Conservation (phyloP, 2,113 vertebrate species). For the Podarcis cretensis region DNA sequence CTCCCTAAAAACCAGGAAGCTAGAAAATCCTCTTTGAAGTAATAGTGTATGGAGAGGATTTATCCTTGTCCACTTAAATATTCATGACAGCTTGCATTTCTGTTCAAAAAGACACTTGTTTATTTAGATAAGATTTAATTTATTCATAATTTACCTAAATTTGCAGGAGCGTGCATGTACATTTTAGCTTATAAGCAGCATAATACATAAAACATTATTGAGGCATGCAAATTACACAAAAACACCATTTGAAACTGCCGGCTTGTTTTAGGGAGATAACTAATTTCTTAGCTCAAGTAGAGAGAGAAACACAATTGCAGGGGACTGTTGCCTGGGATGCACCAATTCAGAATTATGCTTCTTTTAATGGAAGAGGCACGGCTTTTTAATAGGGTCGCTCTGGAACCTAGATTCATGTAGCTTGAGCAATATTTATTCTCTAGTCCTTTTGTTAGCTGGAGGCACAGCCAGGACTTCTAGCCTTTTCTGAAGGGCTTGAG, state of each 20-base stretch:
- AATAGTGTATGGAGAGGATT: constrained; percentile 69
- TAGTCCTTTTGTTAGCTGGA: not conserved
- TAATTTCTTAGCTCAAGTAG: constrained; percentile 62
- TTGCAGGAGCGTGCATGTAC: constrained; percentile 80
- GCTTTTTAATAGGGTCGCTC: constrained; percentile 11
- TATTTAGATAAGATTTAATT: constrained; percentile 89
- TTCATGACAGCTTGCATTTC: constrained; percentile 81
- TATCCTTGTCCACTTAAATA: constrained; percentile 81
- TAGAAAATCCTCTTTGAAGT: constrained; percentile 71
- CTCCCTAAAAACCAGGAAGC: constrained; percentile 63
- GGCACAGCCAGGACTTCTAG: not conserved
- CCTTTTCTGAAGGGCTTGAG: rapidly evolving
- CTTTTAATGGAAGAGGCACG: constrained; percentile 36
- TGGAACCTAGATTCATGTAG: constrained; percentile 21
- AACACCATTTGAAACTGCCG: constrained; percentile 58
- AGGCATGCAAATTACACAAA: constrained; percentile 77
- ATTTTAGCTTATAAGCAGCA: constrained; percentile 77
- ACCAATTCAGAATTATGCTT: constrained; percentile 49
- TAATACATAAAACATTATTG: constrained; percentile 80
- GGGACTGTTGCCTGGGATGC: constrained; percentile 55
- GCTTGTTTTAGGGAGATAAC: constrained; percentile 79
- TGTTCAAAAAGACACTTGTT: constrained; percentile 85
- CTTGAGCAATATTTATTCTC: not conserved
- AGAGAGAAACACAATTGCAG: constrained; percentile 63
- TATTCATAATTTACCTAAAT: constrained; percentile 88